These are phyloP conservation scores for Neodontobutis hainanensis DNA, from an alignment of 2,113 vertebrate species.

Conservation along the genomic window DNA sequence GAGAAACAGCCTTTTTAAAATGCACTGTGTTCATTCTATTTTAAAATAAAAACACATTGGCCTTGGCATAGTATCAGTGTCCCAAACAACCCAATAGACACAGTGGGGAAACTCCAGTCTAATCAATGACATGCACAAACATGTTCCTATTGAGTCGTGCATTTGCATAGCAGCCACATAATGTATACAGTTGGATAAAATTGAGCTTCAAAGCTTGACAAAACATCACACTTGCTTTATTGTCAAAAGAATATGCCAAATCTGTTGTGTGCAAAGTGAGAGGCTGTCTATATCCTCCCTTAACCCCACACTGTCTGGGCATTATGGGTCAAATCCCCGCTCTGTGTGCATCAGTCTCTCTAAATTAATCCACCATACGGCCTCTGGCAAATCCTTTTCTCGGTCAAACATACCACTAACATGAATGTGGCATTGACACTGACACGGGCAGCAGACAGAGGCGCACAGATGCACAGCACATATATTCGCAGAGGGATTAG, in stretches of 20 bases:
- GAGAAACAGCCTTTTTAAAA: too few relatives aligned
- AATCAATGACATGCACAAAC: background rate
- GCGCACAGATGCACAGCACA: constrained; percentile 16
- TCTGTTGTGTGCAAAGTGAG: background rate
- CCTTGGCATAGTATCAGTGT: too few relatives aligned
- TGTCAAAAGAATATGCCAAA: background rate
- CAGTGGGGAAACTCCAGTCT: background rate
- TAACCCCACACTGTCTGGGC: constrained; percentile 47
- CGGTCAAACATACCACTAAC: constrained; percentile 65
- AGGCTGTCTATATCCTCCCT: constrained; percentile 9
- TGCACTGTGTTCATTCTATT: too few relatives aligned
- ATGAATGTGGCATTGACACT: constrained; percentile 53
- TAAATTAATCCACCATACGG: constrained; percentile 42
- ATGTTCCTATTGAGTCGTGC: background rate
- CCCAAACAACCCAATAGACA: background rate
- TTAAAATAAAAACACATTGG: too few relatives aligned
- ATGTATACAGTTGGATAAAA: background rate
- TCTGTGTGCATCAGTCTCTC: constrained; percentile 38
- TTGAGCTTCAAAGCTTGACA: too few relatives aligned
- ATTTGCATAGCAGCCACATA: background rate
- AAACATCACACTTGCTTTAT: too few relatives aligned
- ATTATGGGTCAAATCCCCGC: constrained; percentile 32
- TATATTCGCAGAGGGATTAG: background rate
- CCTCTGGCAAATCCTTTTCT: constrained; percentile 65
- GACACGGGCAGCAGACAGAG: constrained; percentile 28